Percentiles rank a stretch among this genome's conserved stretches.
Conservation (phyloP, 2,888 invertebrate species). For the Thysanoteuthis rhombus region DNA sequence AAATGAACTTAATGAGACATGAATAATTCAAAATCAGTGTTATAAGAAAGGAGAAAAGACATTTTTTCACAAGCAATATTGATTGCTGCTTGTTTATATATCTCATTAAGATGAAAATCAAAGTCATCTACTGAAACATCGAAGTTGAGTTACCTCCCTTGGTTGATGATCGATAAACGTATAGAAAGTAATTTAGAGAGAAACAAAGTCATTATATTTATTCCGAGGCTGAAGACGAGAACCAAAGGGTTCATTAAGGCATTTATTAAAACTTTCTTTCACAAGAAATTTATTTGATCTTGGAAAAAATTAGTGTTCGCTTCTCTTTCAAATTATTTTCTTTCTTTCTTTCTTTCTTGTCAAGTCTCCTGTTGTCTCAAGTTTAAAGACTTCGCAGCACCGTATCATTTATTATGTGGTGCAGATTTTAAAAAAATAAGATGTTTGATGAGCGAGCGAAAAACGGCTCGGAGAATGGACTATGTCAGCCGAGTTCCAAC, state of each 20-base stretch:
- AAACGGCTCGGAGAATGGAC: no score
- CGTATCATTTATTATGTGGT: no score
- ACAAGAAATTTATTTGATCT: background rate
- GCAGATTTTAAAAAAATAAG: no score
- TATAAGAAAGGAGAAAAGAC: background rate
- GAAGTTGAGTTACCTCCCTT: background rate
- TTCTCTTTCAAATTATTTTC: background rate
- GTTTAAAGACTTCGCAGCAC: background rate
- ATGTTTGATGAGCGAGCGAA: no score
- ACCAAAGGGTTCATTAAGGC: background rate
- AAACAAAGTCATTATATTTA: background rate
- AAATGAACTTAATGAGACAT: conserved; percentile 12
- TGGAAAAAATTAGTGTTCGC: background rate
- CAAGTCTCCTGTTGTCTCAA: background rate
- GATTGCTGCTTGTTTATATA: background rate
- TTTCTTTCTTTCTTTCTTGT: background rate
- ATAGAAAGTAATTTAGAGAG: background rate
- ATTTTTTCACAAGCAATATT: conserved; percentile 12
- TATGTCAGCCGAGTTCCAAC: no score
- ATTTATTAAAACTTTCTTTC: background rate
- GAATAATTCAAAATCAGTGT: conserved; percentile 12
- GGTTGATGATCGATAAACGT: background rate
- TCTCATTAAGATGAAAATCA: background rate
- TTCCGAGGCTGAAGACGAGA: background rate
- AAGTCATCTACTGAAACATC: background rate